Percentiles rank a stretch among this genome's conserved stretches.
These are phyloP conservation scores for Tetragonula carbonaria DNA, from an alignment of 2,888 invertebrate species.

Conservation along the genomic window DNA sequence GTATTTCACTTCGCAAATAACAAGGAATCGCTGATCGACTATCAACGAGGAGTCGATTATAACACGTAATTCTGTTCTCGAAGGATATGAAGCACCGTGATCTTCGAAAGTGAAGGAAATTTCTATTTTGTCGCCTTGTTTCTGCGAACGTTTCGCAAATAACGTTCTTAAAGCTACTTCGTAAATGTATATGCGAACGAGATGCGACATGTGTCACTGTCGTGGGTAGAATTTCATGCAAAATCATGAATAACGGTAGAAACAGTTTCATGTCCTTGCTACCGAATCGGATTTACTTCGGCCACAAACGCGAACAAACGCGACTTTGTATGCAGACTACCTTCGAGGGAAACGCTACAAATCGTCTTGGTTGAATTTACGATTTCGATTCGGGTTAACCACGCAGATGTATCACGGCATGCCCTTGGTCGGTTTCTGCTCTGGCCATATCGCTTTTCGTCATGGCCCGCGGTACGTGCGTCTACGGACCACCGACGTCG, in stretches of 20 bases:
- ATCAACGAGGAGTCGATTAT: too few species aligned
- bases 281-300: slow-evolving; percentile 11
- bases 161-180: slow-evolving; percentile 9
- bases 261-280: slow-evolving; percentile 23
- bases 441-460: slow-evolving; percentile 79
- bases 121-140: not conserved
- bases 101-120: not conserved
- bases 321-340: slow-evolving; percentile 15
- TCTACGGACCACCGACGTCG: slow-evolving; percentile 79
- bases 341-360: slow-evolving; percentile 41
- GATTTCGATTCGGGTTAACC: slow-evolving; percentile 67
- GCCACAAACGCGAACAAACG: not conserved
- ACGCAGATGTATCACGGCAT: slow-evolving; percentile 58
- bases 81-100: not conserved
- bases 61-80: too few species aligned
- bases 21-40: too few species aligned
- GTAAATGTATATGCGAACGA: not conserved
- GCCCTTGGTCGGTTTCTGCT: slow-evolving; percentile 56
- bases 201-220: slow-evolving; percentile 18
- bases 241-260: slow-evolving; percentile 32
- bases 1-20: not conserved
- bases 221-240: not conserved
- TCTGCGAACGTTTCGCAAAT: not conserved
- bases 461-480: slow-evolving; percentile 74
- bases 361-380: slow-evolving; percentile 63